Evolutionary conservation across 2,888 invertebrate species (phyloP).

Genomic region (Megamerina dolium): DNA sequence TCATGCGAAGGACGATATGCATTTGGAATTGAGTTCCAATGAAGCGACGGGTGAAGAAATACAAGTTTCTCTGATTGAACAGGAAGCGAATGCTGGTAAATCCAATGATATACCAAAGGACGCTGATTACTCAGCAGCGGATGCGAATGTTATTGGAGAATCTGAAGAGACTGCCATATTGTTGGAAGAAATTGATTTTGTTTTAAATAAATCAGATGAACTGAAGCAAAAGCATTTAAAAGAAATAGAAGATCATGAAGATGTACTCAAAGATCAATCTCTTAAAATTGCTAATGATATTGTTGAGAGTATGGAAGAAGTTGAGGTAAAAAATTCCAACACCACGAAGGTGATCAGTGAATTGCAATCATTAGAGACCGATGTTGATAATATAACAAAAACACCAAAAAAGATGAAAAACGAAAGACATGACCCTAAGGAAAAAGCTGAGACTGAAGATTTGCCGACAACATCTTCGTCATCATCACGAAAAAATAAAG

Average conservation of each 20-base stretch:
- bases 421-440: neutral
- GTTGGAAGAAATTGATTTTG: constrained; percentile 27
- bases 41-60: no score
- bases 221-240: constrained; percentile 20
- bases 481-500: constrained; percentile 1
- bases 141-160: constrained; percentile 5
- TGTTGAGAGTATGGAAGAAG: no score
- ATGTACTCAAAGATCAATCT: neutral
- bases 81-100: constrained; percentile 4
- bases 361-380: neutral
- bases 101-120: constrained; percentile 5
- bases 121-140: no score
- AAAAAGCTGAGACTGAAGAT: neutral
- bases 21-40: no score
- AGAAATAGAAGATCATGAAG: neutral
- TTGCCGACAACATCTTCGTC: neutral
- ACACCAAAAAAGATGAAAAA: neutral
- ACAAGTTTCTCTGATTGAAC: neutral
- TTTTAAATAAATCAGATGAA: constrained; percentile 28
- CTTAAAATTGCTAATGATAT: neutral
- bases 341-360: neutral
- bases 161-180: constrained; percentile 14
- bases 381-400: neutral
- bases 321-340: neutral
- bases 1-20: neutral